phyloP scores from a whole-genome alignment of 2,113 vertebrate genomes.

The Seriola rivoliana region DNA sequence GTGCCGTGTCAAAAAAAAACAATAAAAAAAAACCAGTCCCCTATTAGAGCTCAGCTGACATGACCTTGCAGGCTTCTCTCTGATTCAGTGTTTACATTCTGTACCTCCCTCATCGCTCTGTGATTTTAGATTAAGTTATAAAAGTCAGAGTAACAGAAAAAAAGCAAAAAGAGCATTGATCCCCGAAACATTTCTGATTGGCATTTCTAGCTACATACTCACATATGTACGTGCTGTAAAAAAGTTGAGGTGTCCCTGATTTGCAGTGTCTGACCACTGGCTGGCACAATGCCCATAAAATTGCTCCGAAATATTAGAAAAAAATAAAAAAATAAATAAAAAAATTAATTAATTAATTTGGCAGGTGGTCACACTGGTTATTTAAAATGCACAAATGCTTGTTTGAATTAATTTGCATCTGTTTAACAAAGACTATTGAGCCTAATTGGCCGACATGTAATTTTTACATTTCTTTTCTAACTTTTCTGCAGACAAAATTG shows the following conservation, averaged over 20 bases:
- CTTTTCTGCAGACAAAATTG: not conserved
- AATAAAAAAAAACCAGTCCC: not conserved
- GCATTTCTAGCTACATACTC: not conserved
- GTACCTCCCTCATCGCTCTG: not conserved
- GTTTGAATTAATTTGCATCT: not conserved
- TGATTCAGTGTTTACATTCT: slow-evolving; percentile 19
- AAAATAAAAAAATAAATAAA: not conserved
- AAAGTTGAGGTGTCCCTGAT: not conserved
- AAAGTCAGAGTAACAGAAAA: not conserved
- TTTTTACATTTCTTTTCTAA: not conserved
- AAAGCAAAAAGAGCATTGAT: not conserved
- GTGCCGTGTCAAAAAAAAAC: not conserved
- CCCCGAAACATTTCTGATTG: not conserved
- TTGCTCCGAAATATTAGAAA: not conserved
- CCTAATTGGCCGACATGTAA: not conserved
- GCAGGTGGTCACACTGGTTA: not conserved
- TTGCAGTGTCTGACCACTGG: not conserved
- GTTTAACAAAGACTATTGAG: not conserved
- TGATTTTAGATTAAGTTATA: not conserved
- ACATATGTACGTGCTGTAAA: too few species aligned
- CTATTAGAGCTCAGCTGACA: slow-evolving; percentile 2
- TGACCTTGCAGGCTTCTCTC: slow-evolving; percentile 31
- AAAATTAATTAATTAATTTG: not conserved
- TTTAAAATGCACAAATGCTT: not conserved
- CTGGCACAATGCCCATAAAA: not conserved